Evolutionary conservation across 2,797 vertebrate genomes (phyloP).

Genomic region (Muraenolepis orangiensis): DNA sequence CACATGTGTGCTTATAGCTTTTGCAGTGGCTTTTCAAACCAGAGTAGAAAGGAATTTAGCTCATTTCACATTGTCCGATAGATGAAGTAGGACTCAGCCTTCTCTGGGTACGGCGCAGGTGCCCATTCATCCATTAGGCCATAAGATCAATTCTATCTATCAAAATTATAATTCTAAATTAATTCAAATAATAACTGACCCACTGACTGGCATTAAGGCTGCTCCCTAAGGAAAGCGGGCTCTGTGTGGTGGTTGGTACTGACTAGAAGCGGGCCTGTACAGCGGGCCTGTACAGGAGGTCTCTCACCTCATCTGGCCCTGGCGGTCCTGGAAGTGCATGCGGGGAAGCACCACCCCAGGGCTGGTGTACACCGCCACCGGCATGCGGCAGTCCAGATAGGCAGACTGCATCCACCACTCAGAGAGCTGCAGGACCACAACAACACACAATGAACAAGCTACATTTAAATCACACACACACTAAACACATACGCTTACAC

Average conservation of each 20-base stretch:
- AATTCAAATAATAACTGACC: neutral
- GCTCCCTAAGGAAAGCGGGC: neutral
- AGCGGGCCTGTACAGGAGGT: no score
- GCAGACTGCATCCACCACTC: constrained; percentile 97
- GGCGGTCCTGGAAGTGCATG: constrained; percentile 89
- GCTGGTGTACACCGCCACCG: constrained; percentile 89
- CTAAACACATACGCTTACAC: neutral
- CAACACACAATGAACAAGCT: neutral
- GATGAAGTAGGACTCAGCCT: no score
- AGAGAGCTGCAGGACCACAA: constrained; percentile 71
- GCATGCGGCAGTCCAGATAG: constrained; percentile 94
- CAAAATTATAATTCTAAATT: neutral
- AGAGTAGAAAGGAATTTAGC: no score
- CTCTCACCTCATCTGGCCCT: constrained; percentile 91
- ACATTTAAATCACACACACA: neutral
- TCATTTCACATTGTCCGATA: no score
- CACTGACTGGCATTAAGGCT: neutral
- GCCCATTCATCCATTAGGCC: no score
- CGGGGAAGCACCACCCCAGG: constrained; percentile 89
- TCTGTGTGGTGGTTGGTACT: neutral
- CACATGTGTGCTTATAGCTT: neutral
- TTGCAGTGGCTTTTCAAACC: neutral
- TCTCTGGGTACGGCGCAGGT: no score
- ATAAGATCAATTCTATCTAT: no score
- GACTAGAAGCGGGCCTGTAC: neutral